Evolutionary conservation across 2,888 invertebrate species (phyloP).

Genomic region (Drosophila mulleri): DNA sequence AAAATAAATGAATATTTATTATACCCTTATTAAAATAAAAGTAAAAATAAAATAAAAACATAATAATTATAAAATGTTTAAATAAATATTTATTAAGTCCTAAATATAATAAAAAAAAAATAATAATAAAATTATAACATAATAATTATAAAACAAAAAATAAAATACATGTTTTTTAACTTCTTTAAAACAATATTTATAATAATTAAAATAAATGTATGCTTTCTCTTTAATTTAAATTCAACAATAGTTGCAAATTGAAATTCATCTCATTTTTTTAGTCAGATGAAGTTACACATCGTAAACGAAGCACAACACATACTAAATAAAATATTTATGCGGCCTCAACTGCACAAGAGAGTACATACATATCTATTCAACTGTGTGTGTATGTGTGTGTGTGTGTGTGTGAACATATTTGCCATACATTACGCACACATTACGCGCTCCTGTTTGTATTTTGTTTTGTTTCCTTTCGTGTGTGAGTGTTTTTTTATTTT

Average conservation of each 20-base stretch:
- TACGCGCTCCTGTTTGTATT: constrained; percentile 61
- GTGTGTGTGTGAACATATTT: constrained; percentile 66
- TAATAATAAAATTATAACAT: background rate
- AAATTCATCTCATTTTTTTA: constrained; percentile 23
- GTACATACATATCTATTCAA: constrained; percentile 6
- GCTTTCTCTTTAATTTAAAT: background rate
- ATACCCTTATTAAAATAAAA: background rate
- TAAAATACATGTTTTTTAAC: background rate
- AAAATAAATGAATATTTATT: too few relatives aligned
- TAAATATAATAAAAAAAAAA: too few relatives aligned
- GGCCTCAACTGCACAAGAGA: constrained; percentile 31
- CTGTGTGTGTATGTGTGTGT: constrained; percentile 8
- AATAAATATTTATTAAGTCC: too few relatives aligned
- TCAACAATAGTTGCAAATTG: constrained; percentile 40
- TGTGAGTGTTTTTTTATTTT: constrained; percentile 23
- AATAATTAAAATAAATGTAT: background rate
- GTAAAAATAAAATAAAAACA: background rate
- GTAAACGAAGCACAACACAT: constrained; percentile 73
- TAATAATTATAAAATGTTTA: too few relatives aligned
- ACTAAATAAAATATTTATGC: constrained; percentile 78
- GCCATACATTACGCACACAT: constrained; percentile 78
- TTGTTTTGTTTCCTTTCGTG: constrained; percentile 28
- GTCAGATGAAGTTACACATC: constrained; percentile 65
- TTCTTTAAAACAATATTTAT: background rate
- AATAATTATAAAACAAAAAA: background rate